Evolutionary conservation across 2,888 invertebrate genomes (phyloP).

Genomic region (Spilarctia lutea): DNA sequence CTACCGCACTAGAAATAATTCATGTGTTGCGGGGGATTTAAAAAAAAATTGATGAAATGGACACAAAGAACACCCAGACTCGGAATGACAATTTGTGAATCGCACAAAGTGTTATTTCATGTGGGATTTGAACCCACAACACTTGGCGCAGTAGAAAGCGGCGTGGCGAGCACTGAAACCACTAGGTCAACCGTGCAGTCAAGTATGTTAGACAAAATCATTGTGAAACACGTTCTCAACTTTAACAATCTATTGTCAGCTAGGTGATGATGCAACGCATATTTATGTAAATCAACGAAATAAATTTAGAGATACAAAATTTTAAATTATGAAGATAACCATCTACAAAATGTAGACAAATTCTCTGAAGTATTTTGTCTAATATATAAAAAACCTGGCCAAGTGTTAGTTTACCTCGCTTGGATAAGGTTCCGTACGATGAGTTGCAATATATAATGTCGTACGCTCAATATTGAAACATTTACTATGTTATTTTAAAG

Average conservation of each 20-base stretch:
- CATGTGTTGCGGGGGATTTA: no score
- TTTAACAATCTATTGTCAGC: background rate
- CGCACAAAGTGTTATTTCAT: no score
- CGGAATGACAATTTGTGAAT: no score
- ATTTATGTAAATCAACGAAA: background rate
- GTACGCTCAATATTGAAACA: background rate
- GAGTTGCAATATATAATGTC: background rate
- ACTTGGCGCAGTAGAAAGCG: no score
- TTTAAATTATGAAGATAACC: background rate
- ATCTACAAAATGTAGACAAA: background rate
- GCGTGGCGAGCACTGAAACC: no score
- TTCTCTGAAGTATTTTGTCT: background rate
- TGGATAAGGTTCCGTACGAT: background rate
- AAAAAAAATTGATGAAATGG: no score
- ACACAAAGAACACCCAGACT: no score
- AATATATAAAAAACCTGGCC: background rate
- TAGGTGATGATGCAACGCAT: background rate
- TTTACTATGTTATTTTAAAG: background rate
- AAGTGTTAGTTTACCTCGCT: background rate
- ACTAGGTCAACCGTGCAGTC: background rate
- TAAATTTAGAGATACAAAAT: background rate
- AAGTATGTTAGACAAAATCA: background rate
- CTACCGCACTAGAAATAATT: no score
- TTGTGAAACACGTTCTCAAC: background rate
- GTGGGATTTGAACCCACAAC: no score